Evolutionary conservation across 2,113 vertebrate genomes (phyloP).

Genomic region (Labeo rohita): DNA sequence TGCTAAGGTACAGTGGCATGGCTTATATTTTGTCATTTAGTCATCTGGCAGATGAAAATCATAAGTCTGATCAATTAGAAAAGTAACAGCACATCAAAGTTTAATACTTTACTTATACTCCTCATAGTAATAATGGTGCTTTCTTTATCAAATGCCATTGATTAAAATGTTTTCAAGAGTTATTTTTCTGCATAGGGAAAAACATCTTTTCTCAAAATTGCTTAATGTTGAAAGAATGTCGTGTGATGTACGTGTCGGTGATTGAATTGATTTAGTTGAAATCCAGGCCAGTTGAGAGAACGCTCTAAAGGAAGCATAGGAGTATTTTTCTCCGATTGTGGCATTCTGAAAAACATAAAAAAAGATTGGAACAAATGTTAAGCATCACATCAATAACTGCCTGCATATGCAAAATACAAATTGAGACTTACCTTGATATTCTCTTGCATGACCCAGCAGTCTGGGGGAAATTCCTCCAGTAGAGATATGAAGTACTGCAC

Average conservation of each 20-base stretch:
- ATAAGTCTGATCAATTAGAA: background rate
- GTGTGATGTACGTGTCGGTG: constrained; percentile 70
- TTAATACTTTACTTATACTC: background rate
- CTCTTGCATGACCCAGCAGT: constrained; percentile 77
- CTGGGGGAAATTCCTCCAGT: constrained; percentile 75
- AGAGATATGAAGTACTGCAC: constrained; percentile 81
- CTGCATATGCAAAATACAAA: background rate
- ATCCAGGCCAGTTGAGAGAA: constrained; percentile 78
- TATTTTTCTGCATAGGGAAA: too few relatives aligned
- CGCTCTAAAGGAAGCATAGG: constrained; percentile 75
- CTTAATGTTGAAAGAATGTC: background rate
- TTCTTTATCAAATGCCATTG: background rate
- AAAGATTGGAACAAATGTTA: background rate
- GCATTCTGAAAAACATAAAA: constrained; percentile 67
- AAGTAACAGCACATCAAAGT: background rate
- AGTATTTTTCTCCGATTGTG: constrained; percentile 75
- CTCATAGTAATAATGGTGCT: background rate
- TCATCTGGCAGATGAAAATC: background rate
- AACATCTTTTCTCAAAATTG: background rate
- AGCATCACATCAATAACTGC: too few relatives aligned
- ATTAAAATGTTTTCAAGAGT: background rate
- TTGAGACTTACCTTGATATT: constrained; percentile 71
- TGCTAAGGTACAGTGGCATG: background rate
- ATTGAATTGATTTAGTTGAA: constrained; percentile 72
- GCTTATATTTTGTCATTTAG: too few relatives aligned